Evolutionary conservation across 2,888 invertebrate species (phyloP).

Genomic region (Hypolimnas misippus): DNA sequence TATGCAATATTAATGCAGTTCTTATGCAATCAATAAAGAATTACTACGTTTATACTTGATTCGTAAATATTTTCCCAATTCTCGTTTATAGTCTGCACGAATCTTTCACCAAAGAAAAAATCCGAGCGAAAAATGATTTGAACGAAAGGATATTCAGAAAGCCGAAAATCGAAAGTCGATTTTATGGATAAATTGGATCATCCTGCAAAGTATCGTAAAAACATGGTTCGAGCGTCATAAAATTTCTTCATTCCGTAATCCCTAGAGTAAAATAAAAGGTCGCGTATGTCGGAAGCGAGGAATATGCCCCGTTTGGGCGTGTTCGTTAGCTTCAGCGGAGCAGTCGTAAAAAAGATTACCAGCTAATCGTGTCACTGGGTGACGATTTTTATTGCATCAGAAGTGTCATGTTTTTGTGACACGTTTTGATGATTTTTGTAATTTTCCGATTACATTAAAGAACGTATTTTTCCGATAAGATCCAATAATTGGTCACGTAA

Average conservation of each 20-base stretch:
- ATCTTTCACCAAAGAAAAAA: background rate
- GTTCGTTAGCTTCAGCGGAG: conserved; percentile 2
- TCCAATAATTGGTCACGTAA: too few relatives aligned
- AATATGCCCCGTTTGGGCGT: conserved; percentile 16
- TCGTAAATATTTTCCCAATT: background rate
- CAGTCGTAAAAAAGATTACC: conserved; percentile 4
- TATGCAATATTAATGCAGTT: conserved; percentile 6
- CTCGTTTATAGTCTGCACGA: background rate
- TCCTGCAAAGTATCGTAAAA: conserved; percentile 15
- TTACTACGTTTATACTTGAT: too few relatives aligned
- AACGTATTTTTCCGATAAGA: too few relatives aligned
- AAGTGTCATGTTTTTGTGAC: background rate
- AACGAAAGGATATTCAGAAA: background rate
- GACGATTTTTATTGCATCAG: background rate
- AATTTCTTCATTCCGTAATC: conserved; percentile 9
- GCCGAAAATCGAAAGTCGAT: conserved; percentile 6
- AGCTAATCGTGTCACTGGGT: conserved; percentile 1
- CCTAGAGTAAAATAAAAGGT: conserved; percentile 24
- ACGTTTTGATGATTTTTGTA: background rate
- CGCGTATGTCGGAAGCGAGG: conserved; percentile 8
- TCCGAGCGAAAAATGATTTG: background rate
- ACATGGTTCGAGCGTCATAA: conserved; percentile 13
- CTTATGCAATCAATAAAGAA: background rate
- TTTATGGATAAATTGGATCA: conserved; percentile 15
- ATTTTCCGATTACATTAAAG: background rate